Conservation (phyloP, 2,888 invertebrate species). For the Ichneumon xanthorius region DNA sequence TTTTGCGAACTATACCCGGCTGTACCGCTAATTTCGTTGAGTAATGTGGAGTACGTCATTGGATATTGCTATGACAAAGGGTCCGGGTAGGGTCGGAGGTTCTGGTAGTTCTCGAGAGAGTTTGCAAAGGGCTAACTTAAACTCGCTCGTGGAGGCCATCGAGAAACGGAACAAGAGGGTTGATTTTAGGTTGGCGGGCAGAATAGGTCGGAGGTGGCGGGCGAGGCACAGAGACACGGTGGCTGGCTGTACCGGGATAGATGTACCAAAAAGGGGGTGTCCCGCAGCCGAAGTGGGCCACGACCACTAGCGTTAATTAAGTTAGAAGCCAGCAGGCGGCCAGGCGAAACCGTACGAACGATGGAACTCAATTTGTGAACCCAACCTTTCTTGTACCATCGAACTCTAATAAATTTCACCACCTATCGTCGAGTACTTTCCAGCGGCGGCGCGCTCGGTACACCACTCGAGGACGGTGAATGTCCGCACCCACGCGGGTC, state of each 20-base stretch:
- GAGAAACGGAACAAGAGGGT: slow-evolving; percentile 51
- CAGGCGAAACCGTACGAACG: slow-evolving; percentile 54
- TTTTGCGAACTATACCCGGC: slow-evolving; percentile 43
- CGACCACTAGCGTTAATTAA: slow-evolving; percentile 68
- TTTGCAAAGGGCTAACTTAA: slow-evolving; percentile 44
- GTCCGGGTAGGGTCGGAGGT: not conserved
- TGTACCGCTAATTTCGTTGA: slow-evolving; percentile 52
- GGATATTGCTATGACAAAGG: slow-evolving; percentile 44
- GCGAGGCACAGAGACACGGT: slow-evolving; percentile 28
- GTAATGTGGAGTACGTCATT: slow-evolving; percentile 54
- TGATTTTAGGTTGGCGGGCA: slow-evolving; percentile 57
- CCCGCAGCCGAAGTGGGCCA: slow-evolving; percentile 60
- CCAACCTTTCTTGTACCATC: slow-evolving; percentile 63
- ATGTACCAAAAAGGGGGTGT: slow-evolving; percentile 56
- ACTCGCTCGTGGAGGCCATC: slow-evolving; percentile 22
- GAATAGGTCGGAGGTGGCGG: slow-evolving; percentile 32
- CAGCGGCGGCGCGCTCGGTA: not conserved
- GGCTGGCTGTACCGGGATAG: slow-evolving; percentile 16
- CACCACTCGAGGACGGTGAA: slow-evolving; percentile 2
- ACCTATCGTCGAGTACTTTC: slow-evolving; percentile 62
- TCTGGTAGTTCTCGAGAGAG: slow-evolving; percentile 14
- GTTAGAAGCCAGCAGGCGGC: slow-evolving; percentile 54
- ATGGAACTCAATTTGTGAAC: slow-evolving; percentile 67
- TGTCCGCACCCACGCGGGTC: not conserved
- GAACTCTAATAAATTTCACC: slow-evolving; percentile 66